A percentile compares a stretch with the other conserved stretches of the same genome.
phyloP scores from a whole-genome alignment of 2,113 vertebrate species.

The Megaceryle maxima region DNA sequence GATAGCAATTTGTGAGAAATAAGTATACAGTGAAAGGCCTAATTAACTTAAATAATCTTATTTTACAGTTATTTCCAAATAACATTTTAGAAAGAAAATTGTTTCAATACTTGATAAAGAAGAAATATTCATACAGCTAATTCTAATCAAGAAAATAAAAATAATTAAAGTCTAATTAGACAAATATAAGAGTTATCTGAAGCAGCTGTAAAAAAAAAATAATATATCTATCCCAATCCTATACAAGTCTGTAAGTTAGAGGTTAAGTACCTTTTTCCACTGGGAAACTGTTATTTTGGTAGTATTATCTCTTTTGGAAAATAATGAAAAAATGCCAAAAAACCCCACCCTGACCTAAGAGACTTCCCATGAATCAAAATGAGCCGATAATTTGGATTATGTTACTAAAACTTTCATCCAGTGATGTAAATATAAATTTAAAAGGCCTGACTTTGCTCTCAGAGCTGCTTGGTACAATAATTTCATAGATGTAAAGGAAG shows the following conservation, averaged over 20 bases:
- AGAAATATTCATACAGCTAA: not conserved
- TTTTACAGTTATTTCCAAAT: not conserved
- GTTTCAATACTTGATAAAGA: not conserved
- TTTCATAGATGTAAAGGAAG: not conserved
- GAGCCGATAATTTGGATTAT: not conserved
- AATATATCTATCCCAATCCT: not conserved
- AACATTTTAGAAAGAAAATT: not conserved
- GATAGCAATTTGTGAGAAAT: conserved; percentile 36
- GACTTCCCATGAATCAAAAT: not conserved
- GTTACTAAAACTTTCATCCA: not conserved
- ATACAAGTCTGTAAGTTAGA: not conserved
- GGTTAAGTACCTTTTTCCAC: not conserved
- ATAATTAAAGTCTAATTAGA: not conserved
- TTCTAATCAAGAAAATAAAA: not conserved
- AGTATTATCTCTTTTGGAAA: not conserved
- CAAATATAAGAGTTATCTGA: not conserved
- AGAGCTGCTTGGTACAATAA: not conserved
- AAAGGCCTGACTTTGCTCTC: not conserved
- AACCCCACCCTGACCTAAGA: not conserved
- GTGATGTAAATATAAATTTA: not conserved
- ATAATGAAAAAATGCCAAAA: not conserved
- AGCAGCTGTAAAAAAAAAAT: not conserved
- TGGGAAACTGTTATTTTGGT: not conserved
- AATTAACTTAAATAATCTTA: not conserved
- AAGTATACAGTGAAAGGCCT: not conserved